phyloP scores from a whole-genome alignment of 2,888 invertebrate species.

The Drosophila seclusa region DNA sequence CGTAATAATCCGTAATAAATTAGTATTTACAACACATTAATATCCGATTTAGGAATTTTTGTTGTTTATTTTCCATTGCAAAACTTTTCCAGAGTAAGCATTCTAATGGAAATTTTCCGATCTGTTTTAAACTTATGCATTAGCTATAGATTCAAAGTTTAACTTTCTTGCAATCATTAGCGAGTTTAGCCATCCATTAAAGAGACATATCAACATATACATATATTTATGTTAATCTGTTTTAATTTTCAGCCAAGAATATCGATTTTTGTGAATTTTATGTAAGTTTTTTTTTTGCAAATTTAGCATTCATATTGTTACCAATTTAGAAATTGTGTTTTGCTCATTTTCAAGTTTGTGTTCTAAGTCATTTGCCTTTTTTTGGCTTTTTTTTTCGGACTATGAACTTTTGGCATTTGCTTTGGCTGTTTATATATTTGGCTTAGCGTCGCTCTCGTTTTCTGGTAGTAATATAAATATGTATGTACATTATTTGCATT shows the following conservation, averaged over 20 bases:
- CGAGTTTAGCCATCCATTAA: neutral
- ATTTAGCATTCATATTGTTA: neutral
- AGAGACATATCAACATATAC: no score
- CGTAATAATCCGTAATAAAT: conserved; percentile 6
- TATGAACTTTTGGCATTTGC: conserved; percentile 26
- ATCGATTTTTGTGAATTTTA: neutral
- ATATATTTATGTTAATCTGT: neutral
- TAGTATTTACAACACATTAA: conserved; percentile 16
- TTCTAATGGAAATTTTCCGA: conserved; percentile 3
- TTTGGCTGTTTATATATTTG: conserved; percentile 11
- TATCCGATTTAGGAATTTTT: conserved; percentile 2
- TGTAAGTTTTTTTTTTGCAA: neutral
- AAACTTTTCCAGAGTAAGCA: conserved; percentile 7
- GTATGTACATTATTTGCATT: conserved; percentile 35
- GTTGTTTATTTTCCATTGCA: neutral
- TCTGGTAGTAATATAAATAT: conserved; percentile 12
- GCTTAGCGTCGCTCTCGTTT: conserved; percentile 24
- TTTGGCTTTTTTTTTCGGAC: conserved; percentile 10
- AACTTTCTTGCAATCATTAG: neutral
- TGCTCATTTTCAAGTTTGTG: conserved; percentile 45
- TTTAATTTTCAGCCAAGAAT: neutral
- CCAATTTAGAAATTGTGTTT: neutral
- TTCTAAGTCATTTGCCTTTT: conserved; percentile 61
- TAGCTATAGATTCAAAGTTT: neutral
- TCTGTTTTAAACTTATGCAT: neutral